Evolutionary conservation across 2,113 vertebrate genomes (phyloP).

Genomic region (Reinhardtius hippoglossoides): DNA sequence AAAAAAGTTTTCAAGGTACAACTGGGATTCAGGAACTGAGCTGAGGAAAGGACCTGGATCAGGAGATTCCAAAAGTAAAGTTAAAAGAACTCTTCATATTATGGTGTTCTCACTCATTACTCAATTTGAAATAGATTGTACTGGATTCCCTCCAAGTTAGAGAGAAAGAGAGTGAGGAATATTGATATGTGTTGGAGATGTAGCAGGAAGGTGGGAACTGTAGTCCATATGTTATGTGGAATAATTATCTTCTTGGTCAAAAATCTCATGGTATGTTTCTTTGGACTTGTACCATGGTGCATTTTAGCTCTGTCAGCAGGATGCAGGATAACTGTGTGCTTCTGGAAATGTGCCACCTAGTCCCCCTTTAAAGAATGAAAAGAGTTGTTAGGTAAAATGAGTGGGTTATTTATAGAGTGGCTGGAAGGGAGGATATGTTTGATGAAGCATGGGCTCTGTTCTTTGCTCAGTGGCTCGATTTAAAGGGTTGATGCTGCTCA

Average conservation of each 20-base stretch:
- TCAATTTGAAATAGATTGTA: not conserved
- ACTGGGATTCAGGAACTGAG: no score
- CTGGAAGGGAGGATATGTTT: not conserved
- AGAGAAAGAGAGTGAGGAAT: not conserved
- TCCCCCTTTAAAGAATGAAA: not conserved
- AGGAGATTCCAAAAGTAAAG: no score
- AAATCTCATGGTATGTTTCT: not conserved
- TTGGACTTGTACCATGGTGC: not conserved
- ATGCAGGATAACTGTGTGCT: not conserved
- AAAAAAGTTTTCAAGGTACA: no score
- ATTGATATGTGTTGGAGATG: not conserved
- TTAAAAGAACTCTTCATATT: no score
- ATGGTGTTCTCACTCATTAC: no score
- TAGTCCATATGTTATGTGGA: not conserved
- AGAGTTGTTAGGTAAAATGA: not conserved
- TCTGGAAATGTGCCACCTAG: not conserved
- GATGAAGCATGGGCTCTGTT: not conserved
- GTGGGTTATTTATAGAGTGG: not conserved
- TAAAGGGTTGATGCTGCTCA: not conserved
- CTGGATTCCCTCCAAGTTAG: no score
- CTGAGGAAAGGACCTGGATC: no score
- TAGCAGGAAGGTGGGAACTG: not conserved
- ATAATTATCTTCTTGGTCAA: not conserved
- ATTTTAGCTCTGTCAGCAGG: not conserved
- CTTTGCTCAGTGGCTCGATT: not conserved